Evolutionary conservation across 1,140 invertebrate genomes (phyloP).

Genomic region (Galleria mellonella): DNA sequence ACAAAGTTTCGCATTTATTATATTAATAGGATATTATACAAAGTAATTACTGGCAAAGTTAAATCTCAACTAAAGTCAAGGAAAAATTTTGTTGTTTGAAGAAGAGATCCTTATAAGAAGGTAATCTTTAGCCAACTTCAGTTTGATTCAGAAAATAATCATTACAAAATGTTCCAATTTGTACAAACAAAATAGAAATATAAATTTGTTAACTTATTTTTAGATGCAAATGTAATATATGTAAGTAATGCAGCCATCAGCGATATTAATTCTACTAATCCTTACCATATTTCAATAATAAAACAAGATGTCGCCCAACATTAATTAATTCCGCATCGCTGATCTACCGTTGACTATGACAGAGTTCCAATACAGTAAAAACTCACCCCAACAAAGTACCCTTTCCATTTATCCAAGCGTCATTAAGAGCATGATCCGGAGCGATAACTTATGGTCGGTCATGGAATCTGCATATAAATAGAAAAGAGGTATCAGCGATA

Average conservation of each 20-base stretch:
- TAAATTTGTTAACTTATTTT: too few relatives aligned
- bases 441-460: conserved; percentile 67
- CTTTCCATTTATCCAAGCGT: conserved; percentile 56
- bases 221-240: too few relatives aligned
- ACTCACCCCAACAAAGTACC: conserved; percentile 44
- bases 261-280: conserved; percentile 33
- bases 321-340: conserved; percentile 60
- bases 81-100: too few relatives aligned
- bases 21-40: too few relatives aligned
- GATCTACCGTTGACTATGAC: conserved; percentile 36
- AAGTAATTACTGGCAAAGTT: too few relatives aligned
- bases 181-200: too few relatives aligned
- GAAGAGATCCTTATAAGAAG: too few relatives aligned
- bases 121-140: too few relatives aligned
- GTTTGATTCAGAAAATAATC: too few relatives aligned
- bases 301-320: conserved; percentile 45
- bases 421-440: conserved; percentile 65
- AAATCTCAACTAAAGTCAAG: too few relatives aligned
- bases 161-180: too few relatives aligned
- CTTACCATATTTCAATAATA: conserved; percentile 51
- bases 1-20: too few relatives aligned
- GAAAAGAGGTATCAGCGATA: conserved; percentile 12
- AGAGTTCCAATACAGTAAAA: conserved; percentile 41
- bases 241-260: conserved; percentile 2
- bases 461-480: conserved; percentile 71